phyloP scores from a whole-genome alignment of 2,113 vertebrate species.

The Engystomops pustulosus region DNA sequence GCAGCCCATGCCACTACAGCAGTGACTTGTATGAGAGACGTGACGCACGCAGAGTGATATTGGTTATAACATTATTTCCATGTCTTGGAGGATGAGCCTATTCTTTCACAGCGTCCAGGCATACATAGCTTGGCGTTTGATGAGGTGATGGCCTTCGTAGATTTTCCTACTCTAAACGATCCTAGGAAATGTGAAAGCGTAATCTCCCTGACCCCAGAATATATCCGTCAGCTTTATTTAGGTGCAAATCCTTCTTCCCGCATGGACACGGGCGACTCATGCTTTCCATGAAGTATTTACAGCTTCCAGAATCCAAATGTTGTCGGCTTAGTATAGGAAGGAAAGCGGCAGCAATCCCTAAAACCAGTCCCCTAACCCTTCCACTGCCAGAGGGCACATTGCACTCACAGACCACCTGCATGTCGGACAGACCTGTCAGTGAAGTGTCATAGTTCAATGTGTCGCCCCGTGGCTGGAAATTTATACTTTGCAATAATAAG shows the following conservation, averaged over 20 bases:
- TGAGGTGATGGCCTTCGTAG: constrained; percentile 9
- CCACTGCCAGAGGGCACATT: not conserved
- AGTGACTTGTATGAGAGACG: not conserved
- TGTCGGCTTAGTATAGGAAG: not conserved
- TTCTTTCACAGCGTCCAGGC: not conserved
- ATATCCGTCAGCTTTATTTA: constrained; percentile 16
- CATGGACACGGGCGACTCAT: constrained; percentile 2
- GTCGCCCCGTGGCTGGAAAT: not conserved
- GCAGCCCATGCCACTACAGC: not conserved
- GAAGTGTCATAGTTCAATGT: not conserved
- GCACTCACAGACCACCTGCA: not conserved
- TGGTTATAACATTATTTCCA: not conserved
- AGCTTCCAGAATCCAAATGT: constrained; percentile 6
- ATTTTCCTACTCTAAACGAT: constrained; percentile 19
- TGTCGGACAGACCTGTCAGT: not conserved
- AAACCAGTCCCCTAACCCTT: not conserved
- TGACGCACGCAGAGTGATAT: not conserved
- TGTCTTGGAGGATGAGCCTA: not conserved
- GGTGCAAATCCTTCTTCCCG: constrained; percentile 39
- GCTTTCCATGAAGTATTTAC: constrained; percentile 34
- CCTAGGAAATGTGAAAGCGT: not conserved
- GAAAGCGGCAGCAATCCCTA: not conserved
- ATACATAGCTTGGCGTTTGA: constrained; percentile 1
- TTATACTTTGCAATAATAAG: not conserved
- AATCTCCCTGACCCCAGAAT: constrained; percentile 22